Base-by-base conservation (phyloP, 2,113 vertebrate species). In the Hippocampus zosterae region DNA sequence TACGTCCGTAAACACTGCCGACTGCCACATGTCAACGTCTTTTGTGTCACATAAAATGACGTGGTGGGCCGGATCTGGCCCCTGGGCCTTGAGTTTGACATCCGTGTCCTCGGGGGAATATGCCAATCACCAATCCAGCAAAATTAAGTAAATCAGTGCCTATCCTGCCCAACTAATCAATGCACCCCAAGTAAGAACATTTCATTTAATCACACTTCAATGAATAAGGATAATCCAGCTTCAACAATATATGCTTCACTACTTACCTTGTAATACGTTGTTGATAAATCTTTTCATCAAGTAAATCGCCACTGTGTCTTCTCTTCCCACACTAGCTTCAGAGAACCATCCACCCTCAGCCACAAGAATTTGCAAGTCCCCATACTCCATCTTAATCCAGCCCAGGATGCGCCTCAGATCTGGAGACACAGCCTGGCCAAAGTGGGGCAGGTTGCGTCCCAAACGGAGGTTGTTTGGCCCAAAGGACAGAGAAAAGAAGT, bases 401-500 rank as follows among this genome's bases (percentile, higher is more conserved):
- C 90, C 91, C 74, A 99, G 88, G 9, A 92, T 71, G 15, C 91
- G 91, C 72, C 95, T 93, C 81, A 99, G 80, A 79, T 94, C 88
- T 15, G 94, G 93, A 8, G 92, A 93, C 33, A 95, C 85, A 4
- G 76, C 89, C 86, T 96, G 95, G 27, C 93, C 93, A 40, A 93
- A 91, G 71, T 88, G 92, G 16, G 84, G 79, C 69, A 93, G 72
- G 10, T 80, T 89, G 25, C 68, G 90, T 3, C 84, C 89, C 25
- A 94, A 88, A 63, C 93, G 95, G 67, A 96, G 92, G 75, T 95
- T 95, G 84, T 96, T 93, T 2, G 95, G 95, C 23, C 95, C 97
- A n/a, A 99, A 99, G 40, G 96, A 97, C 78, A 99, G 90, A 0
- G 97, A 94, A 29, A 99, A 98, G 81, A 98, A 99, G 70, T 99